Percentiles rank a stretch among this genome's conserved stretches.
These are phyloP conservation scores for Pherbina coryleti DNA, from an alignment of 2,888 invertebrate genomes.

Conservation along the genomic window DNA sequence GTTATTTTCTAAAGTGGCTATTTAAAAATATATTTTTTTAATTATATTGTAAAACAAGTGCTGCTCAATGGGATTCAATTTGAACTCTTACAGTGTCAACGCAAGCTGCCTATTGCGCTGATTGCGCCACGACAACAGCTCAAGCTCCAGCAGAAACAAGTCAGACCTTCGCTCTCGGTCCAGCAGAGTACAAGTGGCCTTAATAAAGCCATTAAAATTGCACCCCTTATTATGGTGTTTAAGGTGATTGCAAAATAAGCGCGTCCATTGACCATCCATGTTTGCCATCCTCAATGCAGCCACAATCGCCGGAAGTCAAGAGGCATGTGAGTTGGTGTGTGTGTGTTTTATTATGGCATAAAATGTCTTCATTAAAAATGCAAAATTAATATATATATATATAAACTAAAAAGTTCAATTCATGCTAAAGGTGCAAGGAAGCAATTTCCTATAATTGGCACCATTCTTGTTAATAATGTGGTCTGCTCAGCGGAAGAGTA, in stretches of 20 bases:
- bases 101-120: not conserved
- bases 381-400: constrained; percentile 27
- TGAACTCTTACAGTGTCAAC: constrained; percentile 39
- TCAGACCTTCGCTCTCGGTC: not conserved
- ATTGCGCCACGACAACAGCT: not conserved
- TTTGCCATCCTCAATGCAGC: constrained; percentile 3
- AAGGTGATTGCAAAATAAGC: constrained; percentile 63
- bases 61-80: constrained; percentile 50
- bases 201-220: constrained; percentile 64
- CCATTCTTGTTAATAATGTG: constrained; percentile 63
- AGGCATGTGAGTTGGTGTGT: constrained; percentile 11
- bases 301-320: constrained; percentile 1
- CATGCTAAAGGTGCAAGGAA: constrained; percentile 64
- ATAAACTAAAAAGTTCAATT: constrained; percentile 20
- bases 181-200: constrained; percentile 36
- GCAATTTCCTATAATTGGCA: constrained; percentile 66
- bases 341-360: constrained; percentile 26
- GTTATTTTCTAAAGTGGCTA: constrained; percentile 37
- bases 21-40: constrained; percentile 57
- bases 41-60: constrained; percentile 54
- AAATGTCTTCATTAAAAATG: constrained; percentile 38
- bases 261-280: constrained; percentile 32
- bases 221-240: constrained; percentile 65
- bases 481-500: constrained; percentile 29
- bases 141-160: not conserved